phyloP scores from a whole-genome alignment of 2,888 invertebrate genomes.

The Napeogenes sylphis region DNA sequence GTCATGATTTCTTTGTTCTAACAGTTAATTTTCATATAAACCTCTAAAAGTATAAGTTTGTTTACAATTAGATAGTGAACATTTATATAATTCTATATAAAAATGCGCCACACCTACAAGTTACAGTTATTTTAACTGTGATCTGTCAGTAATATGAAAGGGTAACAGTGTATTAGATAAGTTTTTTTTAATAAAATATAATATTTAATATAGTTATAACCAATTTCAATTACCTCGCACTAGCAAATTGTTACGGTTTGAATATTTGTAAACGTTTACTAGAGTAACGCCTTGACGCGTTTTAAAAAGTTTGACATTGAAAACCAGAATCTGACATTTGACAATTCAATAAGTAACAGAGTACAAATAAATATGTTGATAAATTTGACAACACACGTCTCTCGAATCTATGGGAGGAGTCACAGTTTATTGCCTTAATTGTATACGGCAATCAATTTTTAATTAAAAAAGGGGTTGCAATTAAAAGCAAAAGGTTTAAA shows the following conservation, averaged over 20 bases:
- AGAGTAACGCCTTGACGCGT: not conserved
- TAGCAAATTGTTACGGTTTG: not conserved
- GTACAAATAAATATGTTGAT: too few species aligned
- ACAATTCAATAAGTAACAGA: too few species aligned
- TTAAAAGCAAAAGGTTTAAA: too few species aligned
- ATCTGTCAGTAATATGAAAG: not conserved
- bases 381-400: too few species aligned
- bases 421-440: too few species aligned
- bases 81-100: not conserved
- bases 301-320: not conserved
- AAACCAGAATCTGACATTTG: too few species aligned
- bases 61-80: not conserved
- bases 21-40: not conserved
- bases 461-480: too few species aligned
- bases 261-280: not conserved
- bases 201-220: not conserved
- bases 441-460: too few species aligned
- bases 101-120: constrained; percentile 21
- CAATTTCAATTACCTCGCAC: not conserved
- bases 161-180: too few species aligned
- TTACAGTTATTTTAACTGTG: constrained; percentile 1
- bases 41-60: not conserved
- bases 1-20: constrained; percentile 61
- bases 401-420: too few species aligned
- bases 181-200: too few species aligned